A percentile compares a stretch with the other conserved stretches of the same genome.
These are phyloP conservation scores for Araneus ventricosus DNA, from an alignment of 1,140 invertebrate species.

Conservation along the genomic window DNA sequence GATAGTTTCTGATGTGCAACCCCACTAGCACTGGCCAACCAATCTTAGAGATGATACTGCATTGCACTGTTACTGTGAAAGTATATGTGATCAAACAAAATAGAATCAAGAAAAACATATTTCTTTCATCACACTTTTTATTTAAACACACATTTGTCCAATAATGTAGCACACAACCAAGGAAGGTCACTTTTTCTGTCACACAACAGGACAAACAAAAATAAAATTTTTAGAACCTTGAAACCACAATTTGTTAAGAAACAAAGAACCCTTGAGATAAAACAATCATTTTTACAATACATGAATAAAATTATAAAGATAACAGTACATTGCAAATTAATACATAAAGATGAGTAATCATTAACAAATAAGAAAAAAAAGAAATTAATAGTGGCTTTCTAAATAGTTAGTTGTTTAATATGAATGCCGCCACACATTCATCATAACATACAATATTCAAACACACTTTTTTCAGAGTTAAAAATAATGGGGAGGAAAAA, in stretches of 20 bases:
- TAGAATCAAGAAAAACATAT: too few species aligned
- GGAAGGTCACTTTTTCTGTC: conserved; percentile 1
- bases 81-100: too few species aligned
- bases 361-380: background rate
- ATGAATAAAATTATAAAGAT: background rate
- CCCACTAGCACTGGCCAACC: too few species aligned
- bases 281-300: background rate
- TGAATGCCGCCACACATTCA: background rate
- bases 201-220: background rate
- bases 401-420: background rate
- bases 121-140: conserved; percentile 14
- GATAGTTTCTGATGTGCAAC: too few species aligned
- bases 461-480: background rate
- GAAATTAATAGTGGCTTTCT: background rate
- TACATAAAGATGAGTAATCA: background rate
- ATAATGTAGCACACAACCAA: conserved; percentile 35
- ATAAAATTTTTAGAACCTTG: background rate
- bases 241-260: conserved; percentile 15
- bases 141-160: conserved; percentile 13
- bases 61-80: too few species aligned
- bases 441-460: background rate
- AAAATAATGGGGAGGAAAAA: background rate
- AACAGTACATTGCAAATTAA: background rate
- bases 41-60: too few species aligned
- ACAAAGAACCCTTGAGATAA: background rate